Base-by-base conservation (phyloP, 2,113 vertebrate species). In the Calyptommatus sinebrachiatus region DNA sequence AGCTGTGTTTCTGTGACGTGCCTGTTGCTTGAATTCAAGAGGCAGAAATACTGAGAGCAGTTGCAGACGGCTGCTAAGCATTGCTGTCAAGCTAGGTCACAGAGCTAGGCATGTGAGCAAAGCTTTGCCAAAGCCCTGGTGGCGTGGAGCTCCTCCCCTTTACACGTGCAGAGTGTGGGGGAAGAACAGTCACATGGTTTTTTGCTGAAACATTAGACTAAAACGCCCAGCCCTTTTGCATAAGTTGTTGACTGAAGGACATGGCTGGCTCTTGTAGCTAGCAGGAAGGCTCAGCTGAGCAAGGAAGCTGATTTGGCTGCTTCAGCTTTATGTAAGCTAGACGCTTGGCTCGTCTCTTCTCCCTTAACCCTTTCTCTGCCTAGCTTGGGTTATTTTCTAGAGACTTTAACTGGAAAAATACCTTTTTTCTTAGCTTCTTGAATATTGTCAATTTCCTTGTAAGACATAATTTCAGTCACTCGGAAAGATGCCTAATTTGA, bases 211-310 rank as follows among this genome's bases (percentile, higher is more conserved):
- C 24, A 0, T 76, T 74, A 4, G 76, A 76, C 80, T 45, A 0
- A 46, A 50, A 83, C 53, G 89, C 84, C 84, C 87, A 66, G 67
- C 81, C 85, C 71, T 83, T 71, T 94, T 94, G 92, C 92, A 62
- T 92, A 93, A 93, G 91, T 80, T 88, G 88, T 82, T 88, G 88
- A 86, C 85, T 61, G 84, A 79, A 77, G 77, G 50, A 62, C 80
- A 82, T 67, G 71, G 77, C 82, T 66, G 2, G 73, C 57, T 14
- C 71, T 78, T 22, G 66, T 77, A 46, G 31, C 18, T 70, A 76
- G 82, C 83, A n/a, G 7, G 1, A 18, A 18, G 12, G 53, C 12
- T 78, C n/a, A 77, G 84, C 90, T 41, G 28, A 82, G 83, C 89
- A 46, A 57, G 28, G 74, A 72, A 74, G 18, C 79, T 76, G 82